Percentiles rank a stretch among this genome's conserved stretches.
phyloP scores from a whole-genome alignment of 1,140 invertebrate genomes.

The Procambarus virginalis region DNA sequence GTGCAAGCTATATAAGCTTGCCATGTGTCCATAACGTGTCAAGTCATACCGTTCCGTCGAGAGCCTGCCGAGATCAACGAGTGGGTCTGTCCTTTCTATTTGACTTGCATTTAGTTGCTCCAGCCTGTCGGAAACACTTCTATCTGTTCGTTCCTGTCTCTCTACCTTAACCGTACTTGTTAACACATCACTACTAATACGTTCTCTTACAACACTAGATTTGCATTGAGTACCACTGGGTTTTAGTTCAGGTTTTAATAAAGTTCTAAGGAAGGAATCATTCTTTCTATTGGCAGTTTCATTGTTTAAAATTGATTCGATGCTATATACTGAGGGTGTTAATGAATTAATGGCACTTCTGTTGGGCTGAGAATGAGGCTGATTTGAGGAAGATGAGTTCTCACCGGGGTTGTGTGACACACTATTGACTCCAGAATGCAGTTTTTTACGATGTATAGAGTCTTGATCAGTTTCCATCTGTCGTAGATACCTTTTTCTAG shows the following conservation, averaged over 20 bases:
- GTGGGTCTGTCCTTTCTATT: conserved; percentile 33
- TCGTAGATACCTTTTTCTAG: conserved; percentile 58
- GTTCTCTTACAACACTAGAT: conserved; percentile 44
- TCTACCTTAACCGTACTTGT: conserved; percentile 38
- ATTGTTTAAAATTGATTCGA: conserved; percentile 58
- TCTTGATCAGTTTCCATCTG: conserved; percentile 63
- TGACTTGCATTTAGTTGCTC: conserved; percentile 19
- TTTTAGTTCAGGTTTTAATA: conserved; percentile 53
- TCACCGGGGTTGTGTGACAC: conserved; percentile 43
- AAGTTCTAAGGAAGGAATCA: conserved; percentile 61
- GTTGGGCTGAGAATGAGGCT: conserved; percentile 23
- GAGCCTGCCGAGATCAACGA: conserved; percentile 36
- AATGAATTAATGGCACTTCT: conserved; percentile 55
- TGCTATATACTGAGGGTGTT: conserved; percentile 58
- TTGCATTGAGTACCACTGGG: conserved; percentile 49
- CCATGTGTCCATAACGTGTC: conserved; percentile 47
- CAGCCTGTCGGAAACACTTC: conserved; percentile 15
- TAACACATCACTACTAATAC: background rate
- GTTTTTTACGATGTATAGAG: conserved; percentile 48
- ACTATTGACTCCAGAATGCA: conserved; percentile 41
- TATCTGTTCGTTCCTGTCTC: conserved; percentile 37
- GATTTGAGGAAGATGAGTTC: conserved; percentile 28
- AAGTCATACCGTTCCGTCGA: conserved; percentile 47
- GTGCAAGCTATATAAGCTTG: conserved; percentile 41
- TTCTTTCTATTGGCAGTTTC: conserved; percentile 54